These are phyloP conservation scores for Pristionchus exspectatus DNA, from an alignment of 2,888 invertebrate genomes.

Conservation along the genomic window DNA sequence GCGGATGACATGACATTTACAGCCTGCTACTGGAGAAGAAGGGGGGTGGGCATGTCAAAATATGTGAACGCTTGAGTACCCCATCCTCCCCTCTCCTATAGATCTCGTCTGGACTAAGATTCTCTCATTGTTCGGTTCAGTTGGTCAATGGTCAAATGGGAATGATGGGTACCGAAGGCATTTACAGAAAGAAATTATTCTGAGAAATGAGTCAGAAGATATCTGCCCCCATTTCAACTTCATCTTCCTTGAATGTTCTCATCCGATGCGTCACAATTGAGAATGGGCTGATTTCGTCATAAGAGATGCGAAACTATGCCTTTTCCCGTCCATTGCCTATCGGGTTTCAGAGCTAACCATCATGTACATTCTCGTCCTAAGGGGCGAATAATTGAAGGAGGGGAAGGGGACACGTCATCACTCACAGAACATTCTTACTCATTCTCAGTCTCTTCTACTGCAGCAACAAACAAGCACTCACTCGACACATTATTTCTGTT, in stretches of 20 bases:
- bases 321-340: background rate
- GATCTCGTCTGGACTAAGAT: too few relatives aligned
- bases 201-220: background rate
- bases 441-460: background rate
- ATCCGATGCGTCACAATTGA: background rate
- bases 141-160: too few relatives aligned
- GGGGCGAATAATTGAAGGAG: background rate
- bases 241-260: background rate
- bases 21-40: background rate
- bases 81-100: too few relatives aligned
- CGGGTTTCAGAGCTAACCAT: background rate
- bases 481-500: slow-evolving; percentile 9
- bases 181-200: background rate
- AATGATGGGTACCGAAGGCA: too few relatives aligned
- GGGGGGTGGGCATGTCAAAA: slow-evolving; percentile 4
- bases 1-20: background rate
- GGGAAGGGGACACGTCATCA: background rate
- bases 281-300: background rate
- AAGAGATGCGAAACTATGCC: slow-evolving; percentile 2
- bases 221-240: background rate
- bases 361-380: background rate
- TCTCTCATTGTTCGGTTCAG: too few relatives aligned
- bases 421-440: slow-evolving; percentile 1
- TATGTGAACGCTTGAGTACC: background rate
- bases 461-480: slow-evolving; percentile 25